Conservation (phyloP, 2,113 vertebrate genomes). For the Todiramphus chloris region DNA sequence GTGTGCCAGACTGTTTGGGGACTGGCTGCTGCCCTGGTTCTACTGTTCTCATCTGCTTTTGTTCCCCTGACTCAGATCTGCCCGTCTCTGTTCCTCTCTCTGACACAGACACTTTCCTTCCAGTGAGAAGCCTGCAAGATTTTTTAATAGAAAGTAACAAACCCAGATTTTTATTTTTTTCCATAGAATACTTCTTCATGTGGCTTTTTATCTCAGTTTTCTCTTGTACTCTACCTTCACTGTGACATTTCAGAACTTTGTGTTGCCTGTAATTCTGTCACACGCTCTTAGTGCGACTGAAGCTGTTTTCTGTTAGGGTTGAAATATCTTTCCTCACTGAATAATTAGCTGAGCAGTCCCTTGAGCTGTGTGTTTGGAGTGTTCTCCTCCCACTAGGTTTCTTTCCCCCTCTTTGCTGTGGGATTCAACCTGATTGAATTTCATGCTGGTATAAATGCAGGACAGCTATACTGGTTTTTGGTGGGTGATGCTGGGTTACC, state of each 20-base stretch:
- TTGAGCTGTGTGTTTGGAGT: neutral
- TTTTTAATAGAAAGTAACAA: neutral
- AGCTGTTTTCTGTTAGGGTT: neutral
- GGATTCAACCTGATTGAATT: neutral
- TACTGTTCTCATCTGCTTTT: neutral
- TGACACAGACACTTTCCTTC: neutral
- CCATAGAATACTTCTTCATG: neutral
- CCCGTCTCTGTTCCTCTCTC: neutral
- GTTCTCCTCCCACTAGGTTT: neutral
- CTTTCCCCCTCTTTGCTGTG: neutral
- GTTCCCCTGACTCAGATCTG: slow-evolving; percentile 17
- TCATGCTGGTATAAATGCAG: neutral
- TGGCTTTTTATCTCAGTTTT: neutral
- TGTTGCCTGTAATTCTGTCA: fast-evolving
- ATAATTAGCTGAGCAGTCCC: neutral
- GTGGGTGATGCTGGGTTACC: neutral
- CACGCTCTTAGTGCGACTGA: neutral
- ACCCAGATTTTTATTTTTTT: neutral
- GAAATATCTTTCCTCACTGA: neutral
- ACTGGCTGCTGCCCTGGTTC: slow-evolving; percentile 12
- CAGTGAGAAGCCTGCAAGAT: neutral
- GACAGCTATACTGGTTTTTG: neutral
- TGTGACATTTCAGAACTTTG: neutral
- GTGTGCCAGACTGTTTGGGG: slow-evolving; percentile 1
- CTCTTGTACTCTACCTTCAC: neutral